Conservation (phyloP, 2,113 vertebrate species). For the Mus pahari region DNA sequence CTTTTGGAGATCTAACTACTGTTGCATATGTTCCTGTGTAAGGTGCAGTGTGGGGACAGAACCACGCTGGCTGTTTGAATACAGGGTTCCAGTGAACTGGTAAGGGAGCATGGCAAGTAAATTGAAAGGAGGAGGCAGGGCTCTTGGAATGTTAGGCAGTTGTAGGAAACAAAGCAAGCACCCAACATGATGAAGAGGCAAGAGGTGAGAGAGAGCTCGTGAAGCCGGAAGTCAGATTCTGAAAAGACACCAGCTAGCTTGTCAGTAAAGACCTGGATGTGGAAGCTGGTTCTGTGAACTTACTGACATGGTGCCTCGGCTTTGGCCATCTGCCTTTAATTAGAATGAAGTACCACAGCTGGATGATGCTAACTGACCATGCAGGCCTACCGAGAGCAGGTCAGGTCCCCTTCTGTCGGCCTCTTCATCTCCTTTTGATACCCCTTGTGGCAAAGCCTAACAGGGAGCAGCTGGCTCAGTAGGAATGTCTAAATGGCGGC, state of each 20-base stretch:
- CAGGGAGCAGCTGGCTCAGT: background rate
- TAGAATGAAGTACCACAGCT: background rate
- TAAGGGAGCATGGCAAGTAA: background rate
- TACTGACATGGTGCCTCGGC: background rate
- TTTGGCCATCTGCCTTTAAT: background rate
- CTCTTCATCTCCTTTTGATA: background rate
- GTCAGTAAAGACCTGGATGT: background rate
- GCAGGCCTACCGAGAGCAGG: background rate
- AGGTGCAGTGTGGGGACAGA: background rate
- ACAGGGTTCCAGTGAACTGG: background rate
- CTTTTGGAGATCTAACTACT: constrained; percentile 47
- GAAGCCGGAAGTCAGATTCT: background rate
- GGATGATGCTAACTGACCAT: background rate
- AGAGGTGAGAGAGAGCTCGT: background rate
- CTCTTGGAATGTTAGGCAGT: background rate
- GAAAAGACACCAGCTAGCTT: background rate
- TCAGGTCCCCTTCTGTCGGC: too few relatives aligned
- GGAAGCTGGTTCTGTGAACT: background rate
- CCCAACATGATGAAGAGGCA: fast-evolving
- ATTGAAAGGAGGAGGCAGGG: background rate
- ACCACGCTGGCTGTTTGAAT: background rate
- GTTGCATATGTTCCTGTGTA: background rate
- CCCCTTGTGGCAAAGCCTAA: background rate
- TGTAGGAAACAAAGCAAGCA: background rate
- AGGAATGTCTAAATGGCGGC: background rate